Base-by-base conservation (phyloP, 64 coral and sea anemone species). In the Pachyseris speciosa region DNA sequence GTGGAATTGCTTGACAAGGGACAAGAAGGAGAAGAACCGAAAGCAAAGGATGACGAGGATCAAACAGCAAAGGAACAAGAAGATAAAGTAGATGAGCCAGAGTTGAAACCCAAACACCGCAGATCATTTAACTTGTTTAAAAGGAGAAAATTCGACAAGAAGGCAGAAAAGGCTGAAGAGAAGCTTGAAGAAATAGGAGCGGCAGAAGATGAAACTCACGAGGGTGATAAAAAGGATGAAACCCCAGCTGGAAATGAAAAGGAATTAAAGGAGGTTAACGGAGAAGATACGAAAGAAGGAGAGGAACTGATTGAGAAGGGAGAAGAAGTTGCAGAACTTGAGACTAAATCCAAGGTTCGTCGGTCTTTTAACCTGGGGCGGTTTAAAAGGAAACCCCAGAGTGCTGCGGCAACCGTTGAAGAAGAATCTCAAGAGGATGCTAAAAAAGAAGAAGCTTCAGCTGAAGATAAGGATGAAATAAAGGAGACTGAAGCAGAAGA, bases 31-130 rank as follows among this genome's bases (percentile, higher is more conserved):
- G 6, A 47, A 51, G 63, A 84, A 17, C 31, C 10, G 15, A 29
- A 64, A 41, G 47, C 32, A 22, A 83, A 92, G 32, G 41, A 74
- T 7, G 67, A 84, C 1, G 31, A 84, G 15, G 39, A 64, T 24
- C 39, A 49, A 31, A 61, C 34, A 34, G 25, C 28, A 17, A 32
- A 41, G 11, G 67, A 90, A 77, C 43, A 60, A 6, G 27, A 53
- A 19, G 86, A 89, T 7, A 34, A 74, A 40, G 9, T 33, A 0
- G 75, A 96, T 29, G 24, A 85, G 58, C 67, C 87, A 13, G 32
- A 24, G 12, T 90, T 53, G 24, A 96, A 96, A 72, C 42, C 90
- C 30, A 96, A 96, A 52, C 89, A 78, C 13, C 87, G 74, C 86
- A 76, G 86, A 42, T 85, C 71, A 26, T 93, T 96, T 17, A 76